Conservation (phyloP, 2,888 invertebrate species). For the Brassicogethes aeneus region DNA sequence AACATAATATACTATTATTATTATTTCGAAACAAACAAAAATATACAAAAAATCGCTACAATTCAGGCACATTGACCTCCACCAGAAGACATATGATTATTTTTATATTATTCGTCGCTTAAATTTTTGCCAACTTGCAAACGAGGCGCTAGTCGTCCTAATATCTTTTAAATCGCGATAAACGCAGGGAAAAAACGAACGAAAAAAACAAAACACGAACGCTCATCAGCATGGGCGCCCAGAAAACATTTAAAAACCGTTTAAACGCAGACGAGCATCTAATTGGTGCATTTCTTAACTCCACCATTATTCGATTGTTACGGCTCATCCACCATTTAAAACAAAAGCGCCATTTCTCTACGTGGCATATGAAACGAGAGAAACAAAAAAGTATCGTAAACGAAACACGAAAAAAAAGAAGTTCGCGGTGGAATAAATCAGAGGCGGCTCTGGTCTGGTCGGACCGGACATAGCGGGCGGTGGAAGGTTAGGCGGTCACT, state of each 20-base stretch:
- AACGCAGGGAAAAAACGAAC: slow-evolving; percentile 25
- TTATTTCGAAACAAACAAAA: too few relatives aligned
- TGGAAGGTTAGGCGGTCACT: slow-evolving; percentile 35
- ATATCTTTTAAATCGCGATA: slow-evolving; percentile 31
- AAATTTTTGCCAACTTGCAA: slow-evolving; percentile 6
- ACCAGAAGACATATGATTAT: slow-evolving; percentile 2
- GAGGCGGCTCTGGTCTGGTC: neutral
- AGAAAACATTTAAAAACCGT: too few relatives aligned
- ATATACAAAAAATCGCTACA: too few relatives aligned
- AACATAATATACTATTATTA: too few relatives aligned
- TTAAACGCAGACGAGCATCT: too few relatives aligned
- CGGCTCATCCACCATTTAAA: too few relatives aligned
- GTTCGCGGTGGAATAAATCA: slow-evolving; percentile 12
- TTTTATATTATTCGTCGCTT: slow-evolving; percentile 1
- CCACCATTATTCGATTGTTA: too few relatives aligned
- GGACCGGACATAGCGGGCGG: slow-evolving; percentile 31
- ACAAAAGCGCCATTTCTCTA: too few relatives aligned
- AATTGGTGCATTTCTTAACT: too few relatives aligned
- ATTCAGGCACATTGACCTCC: too few relatives aligned
- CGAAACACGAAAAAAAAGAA: neutral
- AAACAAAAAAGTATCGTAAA: neutral
- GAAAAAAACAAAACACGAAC: slow-evolving; percentile 3
- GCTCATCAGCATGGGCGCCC: neutral
- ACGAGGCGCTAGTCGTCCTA: slow-evolving; percentile 26
- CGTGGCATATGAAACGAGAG: neutral